These are phyloP conservation scores for Dasyornis broadbenti DNA, from an alignment of 2,113 vertebrate species.

Conservation along the genomic window DNA sequence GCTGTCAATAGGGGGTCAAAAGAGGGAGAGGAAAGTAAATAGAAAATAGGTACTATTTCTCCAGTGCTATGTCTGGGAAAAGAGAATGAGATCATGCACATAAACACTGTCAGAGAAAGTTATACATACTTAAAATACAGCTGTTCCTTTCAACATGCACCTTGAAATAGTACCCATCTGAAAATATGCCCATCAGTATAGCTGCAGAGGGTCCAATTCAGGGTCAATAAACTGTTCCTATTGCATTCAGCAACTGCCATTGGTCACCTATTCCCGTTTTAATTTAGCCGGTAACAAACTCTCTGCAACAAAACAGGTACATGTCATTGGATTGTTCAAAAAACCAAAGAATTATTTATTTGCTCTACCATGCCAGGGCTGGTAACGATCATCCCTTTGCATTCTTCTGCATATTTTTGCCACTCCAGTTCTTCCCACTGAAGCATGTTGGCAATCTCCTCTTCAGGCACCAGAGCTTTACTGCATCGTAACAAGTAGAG, in stretches of 20 bases:
- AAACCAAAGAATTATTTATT: neutral
- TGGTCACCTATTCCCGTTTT: neutral
- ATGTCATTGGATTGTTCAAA: neutral
- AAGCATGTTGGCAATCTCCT: constrained; percentile 97
- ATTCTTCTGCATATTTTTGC: constrained; percentile 98
- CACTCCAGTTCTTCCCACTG: constrained; percentile 98
- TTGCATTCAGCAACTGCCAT: neutral
- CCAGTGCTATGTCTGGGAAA: neutral
- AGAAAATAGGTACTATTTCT: neutral
- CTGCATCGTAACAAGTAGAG: constrained; percentile 89
- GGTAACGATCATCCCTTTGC: constrained; percentile 99
- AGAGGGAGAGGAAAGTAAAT: neutral
- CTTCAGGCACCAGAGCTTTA: constrained; percentile 91
- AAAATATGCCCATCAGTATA: neutral
- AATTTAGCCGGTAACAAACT: neutral
- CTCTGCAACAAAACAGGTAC: neutral
- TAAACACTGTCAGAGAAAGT: neutral
- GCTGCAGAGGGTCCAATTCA: neutral
- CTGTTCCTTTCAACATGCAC: neutral
- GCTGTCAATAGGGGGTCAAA: neutral
- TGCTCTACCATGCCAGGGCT: constrained; percentile 91
- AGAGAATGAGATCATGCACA: neutral
- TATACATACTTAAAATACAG: neutral
- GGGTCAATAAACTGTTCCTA: neutral
- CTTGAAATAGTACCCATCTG: neutral